A percentile compares a stretch with the other conserved stretches of the same genome.
Conservation (phyloP, 1,140 invertebrate species). For the Drosophila bifasciata region DNA sequence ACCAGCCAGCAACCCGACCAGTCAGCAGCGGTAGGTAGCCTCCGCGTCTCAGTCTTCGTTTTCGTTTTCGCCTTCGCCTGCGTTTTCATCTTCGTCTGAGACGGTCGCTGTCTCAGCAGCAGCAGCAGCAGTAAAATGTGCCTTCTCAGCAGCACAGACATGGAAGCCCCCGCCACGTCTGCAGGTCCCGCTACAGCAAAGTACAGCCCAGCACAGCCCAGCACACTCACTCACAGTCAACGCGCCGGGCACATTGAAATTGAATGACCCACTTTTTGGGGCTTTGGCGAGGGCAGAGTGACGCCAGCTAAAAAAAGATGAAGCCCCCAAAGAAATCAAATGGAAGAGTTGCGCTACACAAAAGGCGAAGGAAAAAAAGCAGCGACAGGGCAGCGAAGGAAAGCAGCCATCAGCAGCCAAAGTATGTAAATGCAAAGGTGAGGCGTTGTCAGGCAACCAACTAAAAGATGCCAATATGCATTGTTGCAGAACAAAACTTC, state of each 20-base stretch:
- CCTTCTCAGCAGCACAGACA: slow-evolving; percentile 15
- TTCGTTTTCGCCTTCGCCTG: slow-evolving; percentile 21
- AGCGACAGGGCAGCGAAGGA: slow-evolving; percentile 15
- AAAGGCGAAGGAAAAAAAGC: slow-evolving; percentile 38
- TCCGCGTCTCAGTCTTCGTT: slow-evolving; percentile 12
- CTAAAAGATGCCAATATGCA: too few relatives aligned
- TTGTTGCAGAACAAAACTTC: too few relatives aligned
- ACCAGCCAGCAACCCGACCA: neutral
- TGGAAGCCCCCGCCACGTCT: neutral
- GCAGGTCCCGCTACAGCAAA: slow-evolving; percentile 6
- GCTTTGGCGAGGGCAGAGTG: slow-evolving; percentile 46
- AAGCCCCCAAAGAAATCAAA: slow-evolving; percentile 75
- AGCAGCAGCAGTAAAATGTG: slow-evolving; percentile 15
- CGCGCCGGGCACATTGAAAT: slow-evolving; percentile 47
- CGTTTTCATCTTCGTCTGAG: slow-evolving; percentile 22
- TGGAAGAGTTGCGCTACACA: slow-evolving; percentile 68
- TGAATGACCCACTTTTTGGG: slow-evolving; percentile 75
- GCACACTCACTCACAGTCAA: slow-evolving; percentile 32
- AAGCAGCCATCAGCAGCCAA: slow-evolving; percentile 16
- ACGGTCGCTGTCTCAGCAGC: slow-evolving; percentile 5
- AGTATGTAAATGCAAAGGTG: too few relatives aligned
- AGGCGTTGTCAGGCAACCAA: too few relatives aligned
- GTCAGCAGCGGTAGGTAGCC: neutral
- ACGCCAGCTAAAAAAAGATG: slow-evolving; percentile 34
- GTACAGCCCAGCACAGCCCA: slow-evolving; percentile 36